These are phyloP conservation scores for Vespertilio murinus DNA, from an alignment of 2,797 vertebrate genomes.

Conservation along the genomic window DNA sequence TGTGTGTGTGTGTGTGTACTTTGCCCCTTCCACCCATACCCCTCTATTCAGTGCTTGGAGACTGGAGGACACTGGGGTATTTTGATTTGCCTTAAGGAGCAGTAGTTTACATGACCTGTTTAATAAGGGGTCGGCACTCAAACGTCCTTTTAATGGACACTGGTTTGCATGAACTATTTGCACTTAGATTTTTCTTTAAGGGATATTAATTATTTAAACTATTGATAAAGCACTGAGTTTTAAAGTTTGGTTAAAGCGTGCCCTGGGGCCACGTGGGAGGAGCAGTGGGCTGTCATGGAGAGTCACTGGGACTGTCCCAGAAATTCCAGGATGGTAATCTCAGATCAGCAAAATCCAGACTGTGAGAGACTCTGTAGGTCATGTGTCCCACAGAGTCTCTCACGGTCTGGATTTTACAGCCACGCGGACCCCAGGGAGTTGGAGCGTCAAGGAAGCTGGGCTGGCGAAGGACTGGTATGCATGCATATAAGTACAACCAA, in stretches of 20 bases:
- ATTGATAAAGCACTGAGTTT: slow-evolving; percentile 53
- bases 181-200: slow-evolving; percentile 56
- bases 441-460: neutral
- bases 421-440: neutral
- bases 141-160: slow-evolving; percentile 48
- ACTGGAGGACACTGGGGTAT: neutral
- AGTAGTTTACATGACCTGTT: slow-evolving; percentile 36
- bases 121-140: slow-evolving; percentile 51
- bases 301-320: no score
- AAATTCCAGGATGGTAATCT: no score
- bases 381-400: no score
- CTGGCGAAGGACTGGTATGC: no score
- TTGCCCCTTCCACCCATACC: neutral
- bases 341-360: no score
- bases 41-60: neutral
- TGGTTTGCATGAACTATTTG: slow-evolving; percentile 59
- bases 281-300: neutral
- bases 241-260: slow-evolving; percentile 53
- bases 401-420: no score
- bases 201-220: slow-evolving; percentile 66
- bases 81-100: slow-evolving; percentile 21
- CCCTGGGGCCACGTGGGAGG: neutral
- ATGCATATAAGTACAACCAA: no score
- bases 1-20: no score
- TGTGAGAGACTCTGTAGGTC: no score